phyloP scores from a whole-genome alignment of 2,888 invertebrate genomes.

The Plagodis pulveraria region DNA sequence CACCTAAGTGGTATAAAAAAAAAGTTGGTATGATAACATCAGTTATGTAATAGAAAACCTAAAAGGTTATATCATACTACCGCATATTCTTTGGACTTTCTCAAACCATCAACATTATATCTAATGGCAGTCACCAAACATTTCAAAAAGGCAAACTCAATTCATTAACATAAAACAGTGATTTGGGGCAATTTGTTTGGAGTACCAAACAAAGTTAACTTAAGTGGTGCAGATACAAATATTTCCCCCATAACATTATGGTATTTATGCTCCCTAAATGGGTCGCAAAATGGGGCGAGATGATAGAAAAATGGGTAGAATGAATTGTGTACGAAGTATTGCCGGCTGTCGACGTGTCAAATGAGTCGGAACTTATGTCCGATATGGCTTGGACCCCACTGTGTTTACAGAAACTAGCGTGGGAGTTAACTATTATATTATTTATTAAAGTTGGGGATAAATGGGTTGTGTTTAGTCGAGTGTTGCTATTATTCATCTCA shows the following conservation, averaged over 20 bases:
- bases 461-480: constrained; percentile 33
- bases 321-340: constrained; percentile 48
- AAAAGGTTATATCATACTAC: not conserved
- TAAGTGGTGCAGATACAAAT: constrained; percentile 32
- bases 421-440: constrained; percentile 46
- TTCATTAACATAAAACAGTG: constrained; percentile 71
- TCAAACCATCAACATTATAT: constrained; percentile 14
- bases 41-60: too few species aligned
- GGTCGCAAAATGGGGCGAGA: constrained; percentile 55
- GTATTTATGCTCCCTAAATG: constrained; percentile 48
- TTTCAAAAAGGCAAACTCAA: constrained; percentile 32
- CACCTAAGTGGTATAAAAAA: too few species aligned
- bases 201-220: constrained; percentile 54
- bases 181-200: constrained; percentile 62
- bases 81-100: not conserved
- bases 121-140: constrained; percentile 19
- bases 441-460: constrained; percentile 43
- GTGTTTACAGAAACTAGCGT: constrained; percentile 43
- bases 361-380: constrained; percentile 66
- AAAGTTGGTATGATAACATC: too few species aligned
- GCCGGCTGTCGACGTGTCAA: constrained; percentile 57
- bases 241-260: constrained; percentile 35
- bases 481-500: not conserved
- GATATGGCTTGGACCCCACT: constrained; percentile 40
- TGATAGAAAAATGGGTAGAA: constrained; percentile 49